These are phyloP conservation scores for Brenthis daphne DNA, from an alignment of 2,888 invertebrate species.

Conservation along the genomic window DNA sequence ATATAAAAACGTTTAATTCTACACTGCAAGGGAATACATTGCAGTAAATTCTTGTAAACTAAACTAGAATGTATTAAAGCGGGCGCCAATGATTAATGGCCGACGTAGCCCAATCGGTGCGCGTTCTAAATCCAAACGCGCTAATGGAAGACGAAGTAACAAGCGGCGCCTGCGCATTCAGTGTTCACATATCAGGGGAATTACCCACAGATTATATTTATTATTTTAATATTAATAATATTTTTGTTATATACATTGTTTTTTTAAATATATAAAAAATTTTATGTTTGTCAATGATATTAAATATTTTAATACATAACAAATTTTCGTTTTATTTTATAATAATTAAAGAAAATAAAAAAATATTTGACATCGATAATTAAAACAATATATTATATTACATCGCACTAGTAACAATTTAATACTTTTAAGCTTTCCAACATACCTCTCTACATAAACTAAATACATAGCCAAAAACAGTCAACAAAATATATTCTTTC, in stretches of 20 bases:
- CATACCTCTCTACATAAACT: too few species aligned
- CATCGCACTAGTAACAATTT: too few species aligned
- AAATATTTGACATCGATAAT: too few species aligned
- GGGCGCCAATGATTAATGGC: slow-evolving; percentile 74
- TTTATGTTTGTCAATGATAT: too few species aligned
- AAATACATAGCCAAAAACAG: too few species aligned
- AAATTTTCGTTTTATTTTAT: too few species aligned
- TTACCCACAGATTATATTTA: slow-evolving; percentile 25
- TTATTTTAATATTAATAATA: background rate
- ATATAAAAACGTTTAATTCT: slow-evolving; percentile 18
- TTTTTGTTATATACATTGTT: background rate
- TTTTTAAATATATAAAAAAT: background rate
- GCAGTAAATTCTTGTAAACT: slow-evolving; percentile 36
- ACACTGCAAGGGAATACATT: slow-evolving; percentile 27
- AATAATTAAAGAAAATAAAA: too few species aligned
- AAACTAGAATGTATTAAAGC: slow-evolving; percentile 45
- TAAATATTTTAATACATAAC: too few species aligned
- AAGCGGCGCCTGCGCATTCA: slow-evolving; percentile 64
- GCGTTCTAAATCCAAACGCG: slow-evolving; percentile 75
- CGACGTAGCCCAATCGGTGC: slow-evolving; percentile 58
- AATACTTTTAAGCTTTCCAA: too few species aligned
- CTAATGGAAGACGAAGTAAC: slow-evolving; percentile 75
- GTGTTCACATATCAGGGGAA: slow-evolving; percentile 52
- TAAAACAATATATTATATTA: too few species aligned
- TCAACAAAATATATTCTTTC: background rate